These are phyloP conservation scores for Timema cristinae DNA, from an alignment of 2,888 invertebrate genomes.

Conservation along the genomic window DNA sequence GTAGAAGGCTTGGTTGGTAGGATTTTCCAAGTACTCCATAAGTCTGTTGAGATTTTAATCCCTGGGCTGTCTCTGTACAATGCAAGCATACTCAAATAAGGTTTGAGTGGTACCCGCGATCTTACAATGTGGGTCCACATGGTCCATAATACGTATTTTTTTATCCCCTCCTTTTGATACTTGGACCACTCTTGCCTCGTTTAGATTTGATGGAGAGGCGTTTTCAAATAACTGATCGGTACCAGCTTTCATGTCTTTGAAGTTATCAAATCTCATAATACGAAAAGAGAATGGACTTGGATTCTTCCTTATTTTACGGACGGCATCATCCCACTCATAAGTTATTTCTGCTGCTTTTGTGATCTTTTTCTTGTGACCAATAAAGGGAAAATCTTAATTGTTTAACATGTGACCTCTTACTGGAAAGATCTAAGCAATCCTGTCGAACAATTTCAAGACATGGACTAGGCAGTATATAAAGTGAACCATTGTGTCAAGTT, in stretches of 20 bases:
- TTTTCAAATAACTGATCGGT: background rate
- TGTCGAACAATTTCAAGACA: background rate
- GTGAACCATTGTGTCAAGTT: background rate
- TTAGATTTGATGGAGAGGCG: background rate
- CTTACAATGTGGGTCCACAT: background rate
- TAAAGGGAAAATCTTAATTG: background rate
- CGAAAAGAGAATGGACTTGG: background rate
- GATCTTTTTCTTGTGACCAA: background rate
- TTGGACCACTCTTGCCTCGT: background rate
- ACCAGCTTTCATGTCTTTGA: background rate
- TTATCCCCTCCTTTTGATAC: background rate
- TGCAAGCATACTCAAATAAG: background rate
- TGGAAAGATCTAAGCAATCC: background rate
- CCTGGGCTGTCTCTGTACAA: background rate
- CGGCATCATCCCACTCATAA: background rate
- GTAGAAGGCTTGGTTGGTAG: background rate
- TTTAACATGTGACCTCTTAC: background rate
- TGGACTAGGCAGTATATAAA: conserved; percentile 10
- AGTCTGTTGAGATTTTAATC: background rate
- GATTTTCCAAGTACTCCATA: background rate
- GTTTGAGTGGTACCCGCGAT: background rate
- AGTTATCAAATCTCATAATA: background rate
- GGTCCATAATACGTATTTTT: background rate
- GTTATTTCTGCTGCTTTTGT: background rate
- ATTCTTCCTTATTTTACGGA: too few relatives aligned